These are phyloP conservation scores for Montipora cactus DNA, from an alignment of 64 coral and sea anemone genomes.

Conservation along the genomic window DNA sequence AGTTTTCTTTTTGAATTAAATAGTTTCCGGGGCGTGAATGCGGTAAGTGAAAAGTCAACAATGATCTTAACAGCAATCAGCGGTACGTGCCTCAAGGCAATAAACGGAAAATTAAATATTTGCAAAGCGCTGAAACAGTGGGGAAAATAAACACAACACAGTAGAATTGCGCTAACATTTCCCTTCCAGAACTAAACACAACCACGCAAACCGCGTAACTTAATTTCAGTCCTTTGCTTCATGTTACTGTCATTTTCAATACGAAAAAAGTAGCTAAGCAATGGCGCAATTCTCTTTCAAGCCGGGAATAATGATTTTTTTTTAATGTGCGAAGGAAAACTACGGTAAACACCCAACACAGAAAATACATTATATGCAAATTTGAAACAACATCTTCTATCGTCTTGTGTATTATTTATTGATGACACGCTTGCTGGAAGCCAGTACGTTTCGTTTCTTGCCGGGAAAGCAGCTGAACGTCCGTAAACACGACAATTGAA, in stretches of 20 bases:
- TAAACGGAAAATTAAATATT: not conserved
- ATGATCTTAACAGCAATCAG: not conserved
- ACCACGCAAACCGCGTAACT: too few species aligned
- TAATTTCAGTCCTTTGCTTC: too few species aligned
- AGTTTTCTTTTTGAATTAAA: not conserved
- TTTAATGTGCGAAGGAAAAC: not conserved
- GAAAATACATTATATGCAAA: too few species aligned
- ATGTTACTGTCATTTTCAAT: too few species aligned
- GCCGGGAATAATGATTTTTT: too few species aligned
- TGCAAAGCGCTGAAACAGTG: not conserved
- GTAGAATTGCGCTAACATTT: not conserved
- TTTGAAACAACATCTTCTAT: too few species aligned
- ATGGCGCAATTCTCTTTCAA: too few species aligned
- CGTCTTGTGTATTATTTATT: too few species aligned
- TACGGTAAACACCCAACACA: too few species aligned
- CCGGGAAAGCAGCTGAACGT: not conserved
- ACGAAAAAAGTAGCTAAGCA: too few species aligned
- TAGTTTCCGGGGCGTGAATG: not conserved
- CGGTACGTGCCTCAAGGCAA: not conserved
- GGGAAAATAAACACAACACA: not conserved
- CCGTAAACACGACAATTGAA: not conserved
- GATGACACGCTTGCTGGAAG: too few species aligned
- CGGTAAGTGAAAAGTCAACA: not conserved
- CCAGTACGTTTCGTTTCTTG: not conserved
- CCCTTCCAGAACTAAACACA: not conserved